Conservation (phyloP, 2,797 vertebrate genomes). For the Neosalanx taihuensis region DNA sequence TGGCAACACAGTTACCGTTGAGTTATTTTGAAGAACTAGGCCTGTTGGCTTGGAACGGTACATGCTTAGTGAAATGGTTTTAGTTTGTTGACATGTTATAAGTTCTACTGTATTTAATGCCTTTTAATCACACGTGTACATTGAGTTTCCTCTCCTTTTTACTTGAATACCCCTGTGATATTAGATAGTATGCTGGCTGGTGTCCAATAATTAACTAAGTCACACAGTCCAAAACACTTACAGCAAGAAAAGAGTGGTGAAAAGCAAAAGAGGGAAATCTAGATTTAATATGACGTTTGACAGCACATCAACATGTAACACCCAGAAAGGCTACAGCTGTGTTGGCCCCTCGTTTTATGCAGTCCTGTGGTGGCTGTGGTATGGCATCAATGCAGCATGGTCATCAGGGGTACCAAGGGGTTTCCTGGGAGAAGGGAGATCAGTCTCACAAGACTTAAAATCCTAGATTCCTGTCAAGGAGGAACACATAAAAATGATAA, state of each 20-base stretch:
- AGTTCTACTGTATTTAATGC: too few relatives aligned
- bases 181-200: too few relatives aligned
- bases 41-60: background rate
- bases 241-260: background rate
- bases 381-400: background rate
- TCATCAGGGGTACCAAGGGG: background rate
- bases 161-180: too few relatives aligned
- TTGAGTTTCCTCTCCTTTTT: too few relatives aligned
- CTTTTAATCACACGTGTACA: too few relatives aligned
- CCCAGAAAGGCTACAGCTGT: background rate
- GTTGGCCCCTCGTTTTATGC: too few relatives aligned
- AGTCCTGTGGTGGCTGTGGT: background rate
- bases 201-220: too few relatives aligned
- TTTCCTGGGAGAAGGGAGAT: constrained; percentile 6
- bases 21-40: background rate
- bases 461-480: constrained; percentile 40
- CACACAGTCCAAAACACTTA: background rate
- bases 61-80: background rate
- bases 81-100: too few relatives aligned
- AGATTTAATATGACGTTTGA: background rate
- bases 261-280: background rate
- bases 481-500: constrained; percentile 3
- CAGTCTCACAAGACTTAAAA: constrained; percentile 41
- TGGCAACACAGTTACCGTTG: background rate
- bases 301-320: background rate